These are phyloP conservation scores for Lutjanus erythropterus DNA, from an alignment of 2,113 vertebrate genomes.

Conservation along the genomic window DNA sequence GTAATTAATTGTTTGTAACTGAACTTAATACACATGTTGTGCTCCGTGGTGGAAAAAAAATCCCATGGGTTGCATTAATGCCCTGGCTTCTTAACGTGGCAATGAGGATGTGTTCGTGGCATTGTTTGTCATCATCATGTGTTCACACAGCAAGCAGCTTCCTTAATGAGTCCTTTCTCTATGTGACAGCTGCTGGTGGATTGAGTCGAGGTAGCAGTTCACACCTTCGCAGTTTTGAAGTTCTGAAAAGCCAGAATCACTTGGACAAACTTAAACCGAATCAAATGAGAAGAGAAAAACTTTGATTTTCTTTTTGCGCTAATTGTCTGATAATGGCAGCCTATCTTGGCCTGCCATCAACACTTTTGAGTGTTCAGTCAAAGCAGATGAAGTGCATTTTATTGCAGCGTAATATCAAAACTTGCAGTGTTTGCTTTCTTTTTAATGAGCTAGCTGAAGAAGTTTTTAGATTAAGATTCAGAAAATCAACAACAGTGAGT, in stretches of 20 bases:
- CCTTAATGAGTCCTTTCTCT: constrained; percentile 40
- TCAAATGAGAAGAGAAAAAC: not conserved
- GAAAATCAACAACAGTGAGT: not conserved
- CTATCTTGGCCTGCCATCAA: not conserved
- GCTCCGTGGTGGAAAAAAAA: constrained; percentile 44
- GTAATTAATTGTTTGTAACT: constrained; percentile 52
- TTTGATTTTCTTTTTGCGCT: not conserved
- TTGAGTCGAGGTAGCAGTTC: not conserved
- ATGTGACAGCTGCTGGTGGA: constrained; percentile 35
- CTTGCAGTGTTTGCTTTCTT: not conserved
- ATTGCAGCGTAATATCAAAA: not conserved
- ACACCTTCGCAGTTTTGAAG: not conserved
- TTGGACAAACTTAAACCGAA: not conserved
- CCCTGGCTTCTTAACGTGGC: constrained; percentile 50
- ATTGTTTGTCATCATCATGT: constrained; percentile 49
- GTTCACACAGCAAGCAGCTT: constrained; percentile 65
- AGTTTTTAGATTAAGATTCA: not conserved
- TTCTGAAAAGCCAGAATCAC: not conserved
- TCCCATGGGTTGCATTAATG: constrained; percentile 46
- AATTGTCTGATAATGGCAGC: not conserved
- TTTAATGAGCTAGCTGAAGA: too few species aligned
- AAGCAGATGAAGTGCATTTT: too few species aligned
- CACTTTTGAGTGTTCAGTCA: not conserved
- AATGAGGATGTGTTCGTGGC: constrained; percentile 29
- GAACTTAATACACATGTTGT: constrained; percentile 40